These are phyloP conservation scores for Phaethon lepturus DNA, from an alignment of 2,113 vertebrate genomes.

Conservation along the genomic window DNA sequence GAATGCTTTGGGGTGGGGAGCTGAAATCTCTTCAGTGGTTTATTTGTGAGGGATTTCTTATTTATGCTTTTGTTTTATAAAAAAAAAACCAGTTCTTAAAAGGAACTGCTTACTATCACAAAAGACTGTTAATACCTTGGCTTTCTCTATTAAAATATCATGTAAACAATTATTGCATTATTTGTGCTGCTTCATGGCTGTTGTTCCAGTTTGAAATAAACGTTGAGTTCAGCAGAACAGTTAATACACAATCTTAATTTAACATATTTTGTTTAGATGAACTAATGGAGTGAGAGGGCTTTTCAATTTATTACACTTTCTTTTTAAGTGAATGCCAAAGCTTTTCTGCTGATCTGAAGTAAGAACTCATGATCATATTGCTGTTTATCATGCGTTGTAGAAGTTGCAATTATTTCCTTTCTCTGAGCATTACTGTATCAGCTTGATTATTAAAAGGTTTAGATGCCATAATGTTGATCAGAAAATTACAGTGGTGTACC, in stretches of 20 bases:
- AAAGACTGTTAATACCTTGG: conserved; percentile 39
- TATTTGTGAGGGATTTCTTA: conserved; percentile 38
- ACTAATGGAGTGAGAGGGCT: conserved; percentile 22
- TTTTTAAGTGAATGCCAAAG: conserved; percentile 18
- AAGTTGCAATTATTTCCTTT: conserved; percentile 14
- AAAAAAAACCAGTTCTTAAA: not conserved
- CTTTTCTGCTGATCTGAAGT: conserved; percentile 11
- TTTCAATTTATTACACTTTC: conserved; percentile 28
- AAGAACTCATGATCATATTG: not conserved
- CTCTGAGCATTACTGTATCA: not conserved
- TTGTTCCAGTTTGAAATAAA: conserved; percentile 45
- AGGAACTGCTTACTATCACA: not conserved
- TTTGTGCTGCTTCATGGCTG: conserved; percentile 6
- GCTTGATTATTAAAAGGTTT: conserved; percentile 13
- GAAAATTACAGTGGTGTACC: not conserved
- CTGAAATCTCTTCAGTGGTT: conserved; percentile 39
- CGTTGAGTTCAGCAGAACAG: conserved; percentile 31
- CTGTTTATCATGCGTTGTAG: not conserved
- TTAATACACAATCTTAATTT: conserved; percentile 49
- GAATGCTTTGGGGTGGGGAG: conserved; percentile 50
- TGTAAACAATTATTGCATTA: conserved; percentile 47
- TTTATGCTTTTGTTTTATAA: conserved; percentile 23
- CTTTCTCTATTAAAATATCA: conserved; percentile 19
- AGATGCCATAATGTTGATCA: not conserved
- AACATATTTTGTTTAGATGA: conserved; percentile 45